Evolutionary conservation across 2,113 vertebrate species (phyloP), one percentile per base, ranked within the genome.

Genomic region (Passer montanus): DNA sequence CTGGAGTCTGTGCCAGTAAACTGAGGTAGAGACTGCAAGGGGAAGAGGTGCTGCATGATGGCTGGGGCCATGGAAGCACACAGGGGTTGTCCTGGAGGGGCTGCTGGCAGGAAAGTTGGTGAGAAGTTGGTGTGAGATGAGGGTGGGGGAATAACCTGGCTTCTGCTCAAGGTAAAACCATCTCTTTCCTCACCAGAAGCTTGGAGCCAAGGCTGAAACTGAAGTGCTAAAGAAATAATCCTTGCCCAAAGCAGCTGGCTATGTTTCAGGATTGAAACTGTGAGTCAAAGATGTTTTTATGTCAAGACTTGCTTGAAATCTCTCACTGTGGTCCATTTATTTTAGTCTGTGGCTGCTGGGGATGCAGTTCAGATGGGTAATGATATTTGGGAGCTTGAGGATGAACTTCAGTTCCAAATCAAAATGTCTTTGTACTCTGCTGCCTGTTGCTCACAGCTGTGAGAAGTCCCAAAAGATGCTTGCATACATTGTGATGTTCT

Each of bases 231-330:
- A 82, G 92, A 90, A 95, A 76, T 92, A 85, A 93, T 77, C 60
- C 72, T 83, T 68, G 52, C 79, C 79, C 79, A 83, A 60, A 93
- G 79, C 60, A 78, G 79, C 2, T 97, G 94, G 91, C 91, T 93
- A 67, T 82, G 19, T 75, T 77, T 92, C 87, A 91, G 66, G 12
- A 24, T 75, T 84, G 77, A 77, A 94, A 60, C 73, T 37, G 52
- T 52, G 84, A 95, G 60, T 93, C 84, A 94, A 95, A 93, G 72
- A 89, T 83, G 49, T 28, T 68, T 96, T 90, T 94, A 84, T 95
- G 68, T 94, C 86, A 78, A 74, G 88, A 69, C 60, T 79, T 89
- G 50, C 58, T 91, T 89, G 78, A 86, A 93, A 90, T 89, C 76
- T 47, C 68, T 83, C 89, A 56, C 76, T 92, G 83, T 75, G 76